Percentiles rank a stretch among this genome's conserved stretches.
phyloP scores from a whole-genome alignment of 2,797 vertebrate genomes.

The Hipposideros larvatus region DNA sequence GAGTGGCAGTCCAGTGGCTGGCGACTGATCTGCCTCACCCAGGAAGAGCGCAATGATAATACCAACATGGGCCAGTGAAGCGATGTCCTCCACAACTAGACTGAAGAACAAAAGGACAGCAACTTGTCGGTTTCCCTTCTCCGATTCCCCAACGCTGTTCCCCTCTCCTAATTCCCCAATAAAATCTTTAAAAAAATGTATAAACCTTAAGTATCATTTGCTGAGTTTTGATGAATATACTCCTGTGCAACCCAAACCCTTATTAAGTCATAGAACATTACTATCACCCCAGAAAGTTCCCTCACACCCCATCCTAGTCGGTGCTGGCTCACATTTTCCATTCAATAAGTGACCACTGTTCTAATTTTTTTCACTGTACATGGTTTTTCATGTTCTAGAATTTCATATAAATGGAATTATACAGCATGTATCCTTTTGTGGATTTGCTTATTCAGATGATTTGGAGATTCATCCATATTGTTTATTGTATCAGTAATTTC shows the following conservation, averaged over 20 bases:
- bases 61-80: no score
- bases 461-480: background rate
- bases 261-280: background rate
- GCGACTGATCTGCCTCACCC: no score
- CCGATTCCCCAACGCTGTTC: no score
- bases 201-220: conserved; percentile 29
- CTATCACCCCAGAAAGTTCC: conserved; percentile 7
- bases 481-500: background rate
- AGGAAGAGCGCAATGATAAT: no score
- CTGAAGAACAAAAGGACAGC: no score
- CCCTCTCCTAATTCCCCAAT: no score
- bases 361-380: conserved; percentile 21
- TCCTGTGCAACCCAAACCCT: background rate
- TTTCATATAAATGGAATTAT: conserved; percentile 27
- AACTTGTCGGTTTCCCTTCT: no score
- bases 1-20: no score
- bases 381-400: conserved; percentile 33
- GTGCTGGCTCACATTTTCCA: background rate
- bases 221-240: conserved; percentile 54
- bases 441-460: conserved; percentile 33
- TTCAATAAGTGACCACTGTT: conserved; percentile 14
- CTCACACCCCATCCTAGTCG: background rate
- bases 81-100: no score
- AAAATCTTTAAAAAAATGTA: background rate
- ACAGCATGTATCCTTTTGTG: background rate